Evolutionary conservation across 2,888 invertebrate species (phyloP).

Genomic region (Beris morrisii): DNA sequence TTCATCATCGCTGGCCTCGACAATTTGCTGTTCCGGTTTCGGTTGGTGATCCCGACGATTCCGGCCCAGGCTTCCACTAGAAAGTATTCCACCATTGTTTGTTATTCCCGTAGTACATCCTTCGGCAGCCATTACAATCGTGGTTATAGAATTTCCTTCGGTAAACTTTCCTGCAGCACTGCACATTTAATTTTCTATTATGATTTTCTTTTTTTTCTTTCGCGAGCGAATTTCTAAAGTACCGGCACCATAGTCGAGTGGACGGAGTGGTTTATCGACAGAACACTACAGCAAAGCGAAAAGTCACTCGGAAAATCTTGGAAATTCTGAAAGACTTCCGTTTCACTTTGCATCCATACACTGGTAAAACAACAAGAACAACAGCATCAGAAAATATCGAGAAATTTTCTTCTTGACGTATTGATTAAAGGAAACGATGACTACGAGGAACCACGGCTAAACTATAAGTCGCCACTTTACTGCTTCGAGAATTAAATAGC

Average conservation of each 20-base stretch:
- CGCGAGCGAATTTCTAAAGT: neutral
- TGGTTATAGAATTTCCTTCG: neutral
- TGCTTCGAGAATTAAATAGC: too few relatives aligned
- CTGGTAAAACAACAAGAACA: too few relatives aligned
- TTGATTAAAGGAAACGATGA: too few relatives aligned
- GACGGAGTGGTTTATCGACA: too few relatives aligned
- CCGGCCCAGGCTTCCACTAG: slow-evolving; percentile 9
- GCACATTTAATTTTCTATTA: slow-evolving; percentile 20
- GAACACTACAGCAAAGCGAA: neutral
- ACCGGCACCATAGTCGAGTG: too few relatives aligned
- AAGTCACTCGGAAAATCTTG: too few relatives aligned
- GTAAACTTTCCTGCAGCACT: slow-evolving; percentile 10
- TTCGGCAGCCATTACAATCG: slow-evolving; percentile 23
- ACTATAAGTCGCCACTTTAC: too few relatives aligned
- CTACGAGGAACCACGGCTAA: too few relatives aligned
- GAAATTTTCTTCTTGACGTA: too few relatives aligned
- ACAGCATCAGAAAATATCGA: too few relatives aligned
- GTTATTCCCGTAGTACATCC: slow-evolving; percentile 16
- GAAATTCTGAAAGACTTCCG: too few relatives aligned
- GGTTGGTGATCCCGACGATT: slow-evolving; percentile 16
- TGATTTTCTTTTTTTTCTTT: neutral
- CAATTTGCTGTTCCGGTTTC: slow-evolving; percentile 12
- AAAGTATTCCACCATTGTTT: neutral
- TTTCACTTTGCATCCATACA: too few relatives aligned
- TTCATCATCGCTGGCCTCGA: slow-evolving; percentile 24